Evolutionary conservation across 2,797 vertebrate species (phyloP).

Genomic region (Xyrichtys novacula): DNA sequence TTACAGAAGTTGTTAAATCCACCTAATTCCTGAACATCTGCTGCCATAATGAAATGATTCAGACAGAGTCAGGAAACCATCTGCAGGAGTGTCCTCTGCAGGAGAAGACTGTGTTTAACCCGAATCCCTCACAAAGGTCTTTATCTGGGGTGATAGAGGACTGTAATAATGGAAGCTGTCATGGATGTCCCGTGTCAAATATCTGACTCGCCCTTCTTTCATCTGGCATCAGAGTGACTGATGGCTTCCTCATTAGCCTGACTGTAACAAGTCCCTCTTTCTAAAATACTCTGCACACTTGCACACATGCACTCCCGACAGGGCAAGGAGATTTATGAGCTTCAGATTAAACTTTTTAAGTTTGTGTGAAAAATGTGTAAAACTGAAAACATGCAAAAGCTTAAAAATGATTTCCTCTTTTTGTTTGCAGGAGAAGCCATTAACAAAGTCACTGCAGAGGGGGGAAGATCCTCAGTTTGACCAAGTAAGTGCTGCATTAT

Average conservation of each 20-base stretch:
- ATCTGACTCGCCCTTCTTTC: conserved; percentile 48
- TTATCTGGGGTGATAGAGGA: conserved; percentile 66
- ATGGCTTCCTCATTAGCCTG: conserved; percentile 63
- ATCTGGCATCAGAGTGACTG: conserved; percentile 58
- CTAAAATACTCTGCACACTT: conserved; percentile 49
- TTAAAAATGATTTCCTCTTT: conserved; percentile 32
- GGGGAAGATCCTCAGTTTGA: conserved; percentile 98
- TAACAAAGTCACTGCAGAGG: conserved; percentile 96
- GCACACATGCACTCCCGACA: not conserved
- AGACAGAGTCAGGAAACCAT: conserved; percentile 12
- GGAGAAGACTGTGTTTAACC: conserved; percentile 20
- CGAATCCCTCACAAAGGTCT: conserved; percentile 39
- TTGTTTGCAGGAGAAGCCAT: conserved; percentile 92
- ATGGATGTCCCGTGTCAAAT: conserved; percentile 62
- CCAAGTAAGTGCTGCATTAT: conserved; percentile 87
- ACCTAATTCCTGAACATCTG: conserved; percentile 4
- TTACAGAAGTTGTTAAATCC: not conserved
- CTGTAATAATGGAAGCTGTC: conserved; percentile 65
- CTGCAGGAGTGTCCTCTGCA: conserved; percentile 4
- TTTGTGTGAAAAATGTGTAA: conserved; percentile 1
- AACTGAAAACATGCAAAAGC: conserved; percentile 1
- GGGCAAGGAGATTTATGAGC: conserved; percentile 26
- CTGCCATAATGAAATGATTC: not conserved
- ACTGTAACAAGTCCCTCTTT: conserved; percentile 50
- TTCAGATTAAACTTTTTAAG: conserved; percentile 21